phyloP scores from a whole-genome alignment of 1,140 invertebrate species.

The Procambarus virginalis region DNA sequence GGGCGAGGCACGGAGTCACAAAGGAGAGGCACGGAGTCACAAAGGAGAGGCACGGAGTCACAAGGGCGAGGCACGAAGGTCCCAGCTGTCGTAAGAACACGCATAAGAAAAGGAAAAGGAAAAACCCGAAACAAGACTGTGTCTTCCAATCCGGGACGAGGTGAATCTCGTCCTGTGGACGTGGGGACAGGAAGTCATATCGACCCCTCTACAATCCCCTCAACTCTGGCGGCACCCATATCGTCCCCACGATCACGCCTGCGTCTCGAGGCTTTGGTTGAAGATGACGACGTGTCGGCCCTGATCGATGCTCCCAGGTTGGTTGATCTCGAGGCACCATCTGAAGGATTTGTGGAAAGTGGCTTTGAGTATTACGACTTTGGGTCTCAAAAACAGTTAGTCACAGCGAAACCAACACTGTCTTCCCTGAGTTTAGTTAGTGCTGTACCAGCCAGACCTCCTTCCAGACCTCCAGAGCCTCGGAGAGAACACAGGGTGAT shows the following conservation, averaged over 20 bases:
- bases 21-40: no score
- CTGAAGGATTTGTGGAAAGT: not conserved
- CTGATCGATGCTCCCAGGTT: constrained; percentile 8
- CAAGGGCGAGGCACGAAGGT: no score
- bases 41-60: no score
- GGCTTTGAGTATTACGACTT: constrained; percentile 45
- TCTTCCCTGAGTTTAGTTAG: constrained; percentile 46
- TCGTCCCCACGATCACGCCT: not conserved
- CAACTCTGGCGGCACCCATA: not conserved
- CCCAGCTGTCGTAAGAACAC: not conserved
- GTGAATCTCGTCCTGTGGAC: not conserved
- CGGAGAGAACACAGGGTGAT: not conserved
- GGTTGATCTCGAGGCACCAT: constrained; percentile 16
- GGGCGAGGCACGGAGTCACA: no score
- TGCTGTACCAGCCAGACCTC: constrained; percentile 11
- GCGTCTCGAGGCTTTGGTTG: constrained; percentile 36
- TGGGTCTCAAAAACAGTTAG: not conserved
- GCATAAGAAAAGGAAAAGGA: not conserved
- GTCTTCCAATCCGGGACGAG: not conserved
- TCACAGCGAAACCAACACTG: constrained; percentile 6
- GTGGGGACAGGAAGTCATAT: not conserved
- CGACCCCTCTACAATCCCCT: not conserved
- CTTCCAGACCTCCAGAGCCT: not conserved
- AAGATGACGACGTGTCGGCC: constrained; percentile 31
- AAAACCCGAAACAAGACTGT: not conserved